Conservation (phyloP, 2,797 vertebrate genomes). For the Mus spretus region DNA sequence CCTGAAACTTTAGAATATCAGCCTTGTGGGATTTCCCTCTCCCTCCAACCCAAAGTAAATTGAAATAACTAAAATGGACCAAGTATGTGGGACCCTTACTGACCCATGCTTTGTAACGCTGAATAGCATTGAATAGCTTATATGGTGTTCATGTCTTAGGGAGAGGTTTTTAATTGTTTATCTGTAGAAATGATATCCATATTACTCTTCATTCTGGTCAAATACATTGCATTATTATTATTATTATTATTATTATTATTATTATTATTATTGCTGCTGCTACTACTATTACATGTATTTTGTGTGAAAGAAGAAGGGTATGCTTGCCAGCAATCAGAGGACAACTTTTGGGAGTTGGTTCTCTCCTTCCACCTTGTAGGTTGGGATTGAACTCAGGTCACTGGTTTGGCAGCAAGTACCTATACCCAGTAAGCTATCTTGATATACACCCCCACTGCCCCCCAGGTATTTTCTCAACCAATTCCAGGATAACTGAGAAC, state of each 20-base stretch:
- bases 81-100: conserved; percentile 52
- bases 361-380: not conserved
- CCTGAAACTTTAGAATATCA: conserved; percentile 79
- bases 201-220: conserved; percentile 8
- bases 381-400: not conserved
- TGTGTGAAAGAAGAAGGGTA: not conserved
- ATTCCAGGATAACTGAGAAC: not conserved
- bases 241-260: not conserved
- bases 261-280: not conserved
- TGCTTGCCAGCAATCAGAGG: not conserved
- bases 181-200: not conserved
- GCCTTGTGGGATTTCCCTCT: conserved; percentile 71
- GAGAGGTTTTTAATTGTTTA: conserved; percentile 69
- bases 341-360: not conserved
- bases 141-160: not conserved
- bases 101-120: conserved; percentile 72
- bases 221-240: not conserved
- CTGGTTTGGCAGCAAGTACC: too few relatives aligned
- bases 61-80: conserved; percentile 78
- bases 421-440: not conserved
- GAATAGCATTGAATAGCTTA: conserved; percentile 63
- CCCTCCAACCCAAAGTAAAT: conserved; percentile 71
- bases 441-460: too few relatives aligned
- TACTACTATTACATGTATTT: not conserved
- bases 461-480: not conserved